Conservation (phyloP, 1,140 invertebrate genomes). For the Zaprionus kolodkinae region DNA sequence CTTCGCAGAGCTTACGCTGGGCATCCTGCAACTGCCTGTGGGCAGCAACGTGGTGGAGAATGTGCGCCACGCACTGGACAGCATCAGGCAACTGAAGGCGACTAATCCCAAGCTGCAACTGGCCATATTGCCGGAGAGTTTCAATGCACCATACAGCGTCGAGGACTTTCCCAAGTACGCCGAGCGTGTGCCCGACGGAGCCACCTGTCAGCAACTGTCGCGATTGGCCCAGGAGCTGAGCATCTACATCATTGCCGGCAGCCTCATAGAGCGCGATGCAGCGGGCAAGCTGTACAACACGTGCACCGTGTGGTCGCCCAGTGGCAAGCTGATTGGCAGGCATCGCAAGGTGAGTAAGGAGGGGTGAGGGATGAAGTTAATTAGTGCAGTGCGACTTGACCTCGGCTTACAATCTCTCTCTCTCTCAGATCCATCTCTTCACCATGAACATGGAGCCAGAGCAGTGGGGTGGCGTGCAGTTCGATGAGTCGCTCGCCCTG, state of each 20-base stretch:
- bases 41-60: slow-evolving; percentile 90
- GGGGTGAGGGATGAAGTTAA: neutral
- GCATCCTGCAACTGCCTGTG: slow-evolving; percentile 92
- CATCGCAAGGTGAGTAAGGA: slow-evolving; percentile 87
- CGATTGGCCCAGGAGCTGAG: slow-evolving; percentile 90
- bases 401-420: neutral
- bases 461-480: slow-evolving; percentile 90
- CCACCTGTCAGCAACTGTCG: slow-evolving; percentile 89
- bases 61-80: slow-evolving; percentile 88
- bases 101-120: slow-evolving; percentile 87
- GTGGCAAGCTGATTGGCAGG: slow-evolving; percentile 90
- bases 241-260: slow-evolving; percentile 94
- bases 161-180: slow-evolving; percentile 94
- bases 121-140: slow-evolving; percentile 96
- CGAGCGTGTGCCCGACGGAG: slow-evolving; percentile 91
- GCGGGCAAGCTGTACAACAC: slow-evolving; percentile 91
- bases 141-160: slow-evolving; percentile 93
- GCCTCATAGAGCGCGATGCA: slow-evolving; percentile 91
- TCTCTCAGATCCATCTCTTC: slow-evolving; percentile 91
- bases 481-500: slow-evolving; percentile 94
- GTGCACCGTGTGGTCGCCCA: slow-evolving; percentile 93
- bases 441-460: slow-evolving; percentile 94
- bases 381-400: slow-evolving; percentile 7
- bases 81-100: slow-evolving; percentile 89
- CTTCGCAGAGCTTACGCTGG: slow-evolving; percentile 86